Percentiles rank a stretch among this genome's conserved stretches.
Conservation (phyloP, 2,888 invertebrate species). For the Neria commutata region DNA sequence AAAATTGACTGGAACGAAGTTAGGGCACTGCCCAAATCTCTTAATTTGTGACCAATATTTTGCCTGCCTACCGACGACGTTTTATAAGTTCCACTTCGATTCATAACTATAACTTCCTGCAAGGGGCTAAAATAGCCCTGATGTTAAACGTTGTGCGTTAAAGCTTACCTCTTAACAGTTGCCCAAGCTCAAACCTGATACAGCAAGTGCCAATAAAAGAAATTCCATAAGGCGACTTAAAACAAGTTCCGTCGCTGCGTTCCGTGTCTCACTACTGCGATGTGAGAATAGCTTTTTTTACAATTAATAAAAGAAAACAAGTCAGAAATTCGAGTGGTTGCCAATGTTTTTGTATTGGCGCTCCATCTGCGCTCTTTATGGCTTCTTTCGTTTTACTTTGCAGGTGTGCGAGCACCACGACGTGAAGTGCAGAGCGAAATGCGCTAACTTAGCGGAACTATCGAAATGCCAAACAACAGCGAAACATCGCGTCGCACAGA, state of each 20-base stretch:
- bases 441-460: conserved; percentile 18
- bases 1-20: too few relatives aligned
- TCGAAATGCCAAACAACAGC: conserved; percentile 1
- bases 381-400: neutral
- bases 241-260: conserved; percentile 1
- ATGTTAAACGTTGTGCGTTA: too few relatives aligned
- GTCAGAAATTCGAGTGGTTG: neutral
- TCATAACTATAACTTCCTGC: too few relatives aligned
- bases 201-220: conserved; percentile 8
- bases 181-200: too few relatives aligned
- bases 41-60: too few relatives aligned
- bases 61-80: too few relatives aligned
- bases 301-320: neutral
- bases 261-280: too few relatives aligned
- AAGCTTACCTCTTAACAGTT: too few relatives aligned
- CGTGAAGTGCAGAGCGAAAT: neutral
- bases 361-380: neutral
- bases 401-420: neutral
- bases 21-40: too few relatives aligned
- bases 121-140: too few relatives aligned
- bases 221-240: conserved; percentile 1
- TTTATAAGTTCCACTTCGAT: too few relatives aligned
- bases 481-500: too few relatives aligned
- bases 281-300: neutral
- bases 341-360: neutral